phyloP scores from a whole-genome alignment of 53 echinoderm and acorn worm genomes.

The Crossaster papposus region DNA sequence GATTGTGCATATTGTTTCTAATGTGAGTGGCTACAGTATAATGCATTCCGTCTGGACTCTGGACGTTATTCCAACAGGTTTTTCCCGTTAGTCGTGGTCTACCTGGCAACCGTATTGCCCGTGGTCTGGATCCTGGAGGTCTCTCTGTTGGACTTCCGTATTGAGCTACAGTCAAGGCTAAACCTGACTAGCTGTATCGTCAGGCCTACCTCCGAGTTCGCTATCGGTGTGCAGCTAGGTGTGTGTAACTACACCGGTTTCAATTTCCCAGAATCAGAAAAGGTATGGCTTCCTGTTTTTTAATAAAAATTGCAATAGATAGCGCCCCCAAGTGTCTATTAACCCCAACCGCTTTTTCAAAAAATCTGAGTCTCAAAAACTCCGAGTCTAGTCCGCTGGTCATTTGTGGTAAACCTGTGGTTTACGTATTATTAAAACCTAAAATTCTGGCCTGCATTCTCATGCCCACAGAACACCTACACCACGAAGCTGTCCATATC shows the following conservation, averaged over 20 bases:
- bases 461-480: constrained; percentile 64
- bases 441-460: background rate
- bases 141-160: constrained; percentile 60
- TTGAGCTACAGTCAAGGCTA: constrained; percentile 44
- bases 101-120: constrained; percentile 79
- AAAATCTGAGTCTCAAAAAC: background rate
- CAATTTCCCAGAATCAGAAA: background rate
- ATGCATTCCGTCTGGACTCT: background rate
- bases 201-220: constrained; percentile 8
- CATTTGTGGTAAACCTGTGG: background rate
- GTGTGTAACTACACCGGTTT: background rate
- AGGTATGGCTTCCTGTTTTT: background rate
- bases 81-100: constrained; percentile 79
- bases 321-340: too few species aligned
- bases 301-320: background rate
- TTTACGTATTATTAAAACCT: background rate
- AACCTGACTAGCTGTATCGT: constrained; percentile 37
- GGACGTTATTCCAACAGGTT: constrained; percentile 61
- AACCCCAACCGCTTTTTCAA: background rate
- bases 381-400: too few species aligned
- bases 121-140: constrained; percentile 92
- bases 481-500: constrained; percentile 63
- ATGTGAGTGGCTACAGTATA: background rate
- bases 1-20: too few species aligned
- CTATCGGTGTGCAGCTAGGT: background rate